Conservation (phyloP, 2,113 vertebrate species). For the Nycticryphes semicollaris region DNA sequence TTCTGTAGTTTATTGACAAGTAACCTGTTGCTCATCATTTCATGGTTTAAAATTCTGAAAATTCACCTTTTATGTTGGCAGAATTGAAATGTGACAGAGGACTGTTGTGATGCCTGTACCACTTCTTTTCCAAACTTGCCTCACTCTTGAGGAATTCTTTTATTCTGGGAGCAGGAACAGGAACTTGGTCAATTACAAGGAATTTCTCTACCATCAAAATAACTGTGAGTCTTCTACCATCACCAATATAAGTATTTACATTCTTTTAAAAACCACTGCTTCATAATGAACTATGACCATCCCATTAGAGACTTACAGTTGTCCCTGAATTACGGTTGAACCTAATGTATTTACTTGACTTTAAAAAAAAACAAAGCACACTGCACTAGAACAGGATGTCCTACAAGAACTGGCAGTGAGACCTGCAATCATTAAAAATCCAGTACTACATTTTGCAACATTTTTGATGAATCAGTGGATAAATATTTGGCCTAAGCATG, state of each 20-base stretch:
- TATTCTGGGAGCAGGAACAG: not conserved
- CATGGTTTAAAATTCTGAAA: not conserved
- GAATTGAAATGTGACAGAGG: not conserved
- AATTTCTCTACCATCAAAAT: not conserved
- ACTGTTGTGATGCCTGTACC: not conserved
- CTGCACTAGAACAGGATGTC: constrained; percentile 39
- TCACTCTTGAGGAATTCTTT: not conserved
- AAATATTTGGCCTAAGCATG: constrained; percentile 26
- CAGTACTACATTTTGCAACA: constrained; percentile 38
- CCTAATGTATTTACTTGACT: not conserved
- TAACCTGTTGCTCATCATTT: not conserved
- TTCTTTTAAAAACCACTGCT: not conserved
- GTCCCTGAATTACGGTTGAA: not conserved
- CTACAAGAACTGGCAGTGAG: constrained; percentile 47
- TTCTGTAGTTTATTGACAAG: not conserved
- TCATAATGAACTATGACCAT: not conserved
- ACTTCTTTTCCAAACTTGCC: not conserved
- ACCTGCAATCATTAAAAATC: not conserved
- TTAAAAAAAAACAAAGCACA: not conserved
- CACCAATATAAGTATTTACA: not conserved
- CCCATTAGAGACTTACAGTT: not conserved
- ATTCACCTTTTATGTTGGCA: not conserved
- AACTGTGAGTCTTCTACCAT: not conserved
- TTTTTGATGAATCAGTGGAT: constrained; percentile 52
- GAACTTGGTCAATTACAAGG: not conserved